Base-by-base conservation (phyloP, 1,140 invertebrate genomes). In the Riptortus pedestris region DNA sequence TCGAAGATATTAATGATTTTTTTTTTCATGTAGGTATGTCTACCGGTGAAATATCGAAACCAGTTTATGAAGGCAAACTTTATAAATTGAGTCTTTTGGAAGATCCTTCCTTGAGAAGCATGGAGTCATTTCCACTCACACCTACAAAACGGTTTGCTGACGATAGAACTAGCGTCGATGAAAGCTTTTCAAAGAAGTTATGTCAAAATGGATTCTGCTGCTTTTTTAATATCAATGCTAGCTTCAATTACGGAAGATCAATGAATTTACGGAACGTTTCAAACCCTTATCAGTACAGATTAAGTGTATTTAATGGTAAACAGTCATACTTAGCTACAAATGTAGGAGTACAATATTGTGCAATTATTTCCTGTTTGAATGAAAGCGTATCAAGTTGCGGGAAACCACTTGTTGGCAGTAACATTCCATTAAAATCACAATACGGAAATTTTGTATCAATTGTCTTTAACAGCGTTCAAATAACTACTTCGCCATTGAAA, bases 281-380 rank as follows among this genome's bases (percentile, higher is more conserved):
- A 18, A 27, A n/a, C 33, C 57, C 18, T 3, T 59, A 26, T 29
- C 4, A 16, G 22, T 28, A 59, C 16, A 26, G 57, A 33, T 33
- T 59, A 20, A 29, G n/a, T 29, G 57, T 33, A 18, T 31, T 59
- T 5, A 31, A 59, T 59, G 57, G 57, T 20, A n/a, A 31, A 59
- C 3, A 29, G 22, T 31, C 24, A n/a, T 59, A n/a, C 57, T 26
- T 59, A 31, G 57, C 57, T 9, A 33, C 57, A 1, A n/a, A n/a
- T n/a, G 57, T 27, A 1, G 57, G 57, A 9, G 28, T n/a, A 18
- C 60, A 61, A 48, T 26, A 20, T 12, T 61, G 60, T 28, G 60
- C 9, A 0, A 22, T 61, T 12, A 38, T 61, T 1, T 43, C 60
- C 28, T 61, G 60, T 26, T n/a, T 24, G 22, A 28, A 61, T 28